Conservation (phyloP, 2,888 invertebrate genomes). For the Uloborus plumipes region DNA sequence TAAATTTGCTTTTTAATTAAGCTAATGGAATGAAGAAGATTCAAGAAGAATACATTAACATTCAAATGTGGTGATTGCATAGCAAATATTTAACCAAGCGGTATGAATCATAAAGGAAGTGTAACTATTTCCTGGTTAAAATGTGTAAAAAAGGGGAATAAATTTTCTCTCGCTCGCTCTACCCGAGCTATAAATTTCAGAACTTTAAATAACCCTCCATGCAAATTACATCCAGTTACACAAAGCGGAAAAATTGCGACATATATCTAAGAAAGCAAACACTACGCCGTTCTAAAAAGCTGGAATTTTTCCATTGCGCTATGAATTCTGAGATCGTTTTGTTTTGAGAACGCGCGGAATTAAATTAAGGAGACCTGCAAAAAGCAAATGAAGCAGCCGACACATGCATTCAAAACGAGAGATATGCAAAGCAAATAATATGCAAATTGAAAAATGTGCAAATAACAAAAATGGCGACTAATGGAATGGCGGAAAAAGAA, state of each 20-base stretch:
- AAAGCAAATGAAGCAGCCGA: background rate
- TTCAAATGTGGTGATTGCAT: too few relatives aligned
- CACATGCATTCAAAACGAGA: too few relatives aligned
- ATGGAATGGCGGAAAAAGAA: conserved; percentile 10
- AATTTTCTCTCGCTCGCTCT: too few relatives aligned
- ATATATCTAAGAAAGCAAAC: conserved; percentile 7
- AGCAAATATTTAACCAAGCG: too few relatives aligned
- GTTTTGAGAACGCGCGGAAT: conserved; percentile 36
- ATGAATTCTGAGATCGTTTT: conserved; percentile 31
- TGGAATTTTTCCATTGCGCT: conserved; percentile 6
- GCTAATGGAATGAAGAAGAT: too few relatives aligned
- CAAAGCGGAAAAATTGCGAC: conserved; percentile 20
- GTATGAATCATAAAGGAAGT: too few relatives aligned
- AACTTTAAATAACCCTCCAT: too few relatives aligned
- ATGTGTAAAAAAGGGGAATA: too few relatives aligned
- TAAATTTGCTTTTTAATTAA: too few relatives aligned
- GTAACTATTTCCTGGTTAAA: too few relatives aligned
- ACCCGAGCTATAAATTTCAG: too few relatives aligned
- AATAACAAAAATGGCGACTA: conserved; percentile 13
- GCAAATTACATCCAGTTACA: conserved; percentile 31
- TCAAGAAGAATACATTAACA: too few relatives aligned
- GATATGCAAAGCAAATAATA: conserved; percentile 45
- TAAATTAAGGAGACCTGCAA: conserved; percentile 20
- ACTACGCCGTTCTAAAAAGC: background rate
- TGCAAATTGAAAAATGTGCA: conserved; percentile 49